These are phyloP conservation scores for Nicator chloris DNA, from an alignment of 2,113 vertebrate species.

Conservation along the genomic window DNA sequence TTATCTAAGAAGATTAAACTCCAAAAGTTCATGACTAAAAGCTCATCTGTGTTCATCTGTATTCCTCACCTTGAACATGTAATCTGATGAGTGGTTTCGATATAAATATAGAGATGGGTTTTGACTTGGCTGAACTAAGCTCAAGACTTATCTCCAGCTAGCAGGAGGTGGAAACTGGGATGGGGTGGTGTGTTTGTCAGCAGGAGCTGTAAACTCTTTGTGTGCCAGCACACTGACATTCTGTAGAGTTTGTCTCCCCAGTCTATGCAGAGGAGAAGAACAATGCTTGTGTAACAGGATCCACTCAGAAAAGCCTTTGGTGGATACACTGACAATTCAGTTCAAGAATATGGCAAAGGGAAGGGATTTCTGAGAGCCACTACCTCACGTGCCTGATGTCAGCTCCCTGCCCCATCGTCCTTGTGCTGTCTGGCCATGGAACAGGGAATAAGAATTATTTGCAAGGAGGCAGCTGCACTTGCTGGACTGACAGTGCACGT, in stretches of 20 bases:
- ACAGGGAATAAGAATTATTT: background rate
- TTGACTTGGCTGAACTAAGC: slow-evolving; percentile 35
- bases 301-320: background rate
- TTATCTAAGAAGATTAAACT: slow-evolving; percentile 52
- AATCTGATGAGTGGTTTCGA: background rate
- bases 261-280: rapidly evolving
- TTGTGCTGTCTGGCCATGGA: rapidly evolving
- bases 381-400: rapidly evolving
- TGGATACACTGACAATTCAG: rapidly evolving
- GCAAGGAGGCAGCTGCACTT: rapidly evolving
- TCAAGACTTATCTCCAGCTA: background rate
- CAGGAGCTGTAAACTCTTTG: background rate
- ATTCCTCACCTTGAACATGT: background rate
- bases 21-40: slow-evolving; percentile 8
- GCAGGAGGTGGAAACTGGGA: background rate
- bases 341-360: background rate
- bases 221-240: background rate
- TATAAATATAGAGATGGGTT: background rate
- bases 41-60: slow-evolving; percentile 26
- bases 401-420: rapidly evolving
- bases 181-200: background rate
- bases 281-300: background rate
- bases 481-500: rapidly evolving
- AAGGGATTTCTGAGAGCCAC: background rate
- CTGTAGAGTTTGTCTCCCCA: background rate